Conservation (phyloP, 2,888 invertebrate species). For the Cylindroiulus punctatus region DNA sequence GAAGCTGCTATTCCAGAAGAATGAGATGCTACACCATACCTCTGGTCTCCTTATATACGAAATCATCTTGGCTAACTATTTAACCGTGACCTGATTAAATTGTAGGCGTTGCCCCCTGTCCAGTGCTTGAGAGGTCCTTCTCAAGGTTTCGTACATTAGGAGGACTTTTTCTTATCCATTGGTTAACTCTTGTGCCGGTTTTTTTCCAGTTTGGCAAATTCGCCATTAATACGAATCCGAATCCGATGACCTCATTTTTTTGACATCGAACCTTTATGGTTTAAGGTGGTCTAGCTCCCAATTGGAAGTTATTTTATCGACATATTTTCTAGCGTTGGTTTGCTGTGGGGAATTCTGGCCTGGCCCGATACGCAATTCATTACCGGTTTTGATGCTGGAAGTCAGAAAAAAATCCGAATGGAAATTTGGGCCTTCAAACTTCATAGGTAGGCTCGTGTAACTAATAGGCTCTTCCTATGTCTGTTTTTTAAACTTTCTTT, state of each 20-base stretch:
- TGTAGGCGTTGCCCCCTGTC: conserved; percentile 56
- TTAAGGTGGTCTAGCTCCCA: conserved; percentile 45
- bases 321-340: neutral
- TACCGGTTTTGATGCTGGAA: conserved; percentile 37
- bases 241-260: conserved; percentile 46
- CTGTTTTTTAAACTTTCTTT: neutral
- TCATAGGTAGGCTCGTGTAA: neutral
- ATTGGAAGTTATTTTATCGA: conserved; percentile 39
- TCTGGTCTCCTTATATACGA: conserved; percentile 51
- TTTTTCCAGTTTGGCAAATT: conserved; percentile 42
- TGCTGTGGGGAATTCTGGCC: conserved; percentile 26
- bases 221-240: conserved; percentile 47
- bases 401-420: neutral
- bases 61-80: conserved; percentile 51
- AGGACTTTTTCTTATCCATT: conserved; percentile 52
- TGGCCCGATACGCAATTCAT: neutral
- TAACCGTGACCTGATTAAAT: conserved; percentile 56
- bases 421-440: conserved; percentile 38
- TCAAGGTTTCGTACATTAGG: conserved; percentile 44
- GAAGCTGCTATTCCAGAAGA: conserved; percentile 53
- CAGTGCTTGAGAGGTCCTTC: conserved; percentile 47
- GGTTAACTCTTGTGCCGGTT: conserved; percentile 47
- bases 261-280: conserved; percentile 44
- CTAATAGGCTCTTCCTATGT: conserved; percentile 28
- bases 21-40: conserved; percentile 47